Base-by-base conservation (phyloP, 2,113 vertebrate species). In the Xiphophorus maculatus region DNA sequence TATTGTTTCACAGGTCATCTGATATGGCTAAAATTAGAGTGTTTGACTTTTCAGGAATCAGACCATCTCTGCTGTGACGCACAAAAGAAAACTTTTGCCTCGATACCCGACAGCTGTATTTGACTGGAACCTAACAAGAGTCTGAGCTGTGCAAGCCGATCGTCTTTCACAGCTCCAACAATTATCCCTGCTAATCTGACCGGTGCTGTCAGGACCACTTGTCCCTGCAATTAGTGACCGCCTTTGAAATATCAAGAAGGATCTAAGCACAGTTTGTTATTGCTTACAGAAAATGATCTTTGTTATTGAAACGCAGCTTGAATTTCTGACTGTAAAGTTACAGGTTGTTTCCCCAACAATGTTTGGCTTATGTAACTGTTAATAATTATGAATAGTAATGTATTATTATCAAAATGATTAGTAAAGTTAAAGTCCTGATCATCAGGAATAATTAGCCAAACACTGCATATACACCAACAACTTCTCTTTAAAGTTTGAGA, bases 11-110 rank as follows among this genome's bases (percentile, higher is more conserved):
- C 66, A 29, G 0, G 61, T 66, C n/a, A 85, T 73, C 37, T 73
- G 42, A 81, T 58, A 71, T 12, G 60, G 63, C n/a, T 77, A 42
- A 66, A 82, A 84, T 82, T 71, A 37, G 2, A 10, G n/a, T 25
- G 22, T 40, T 22, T 27, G 35, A 66, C 64, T 27, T n/a, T 40
- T 40, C 30, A 37, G 30, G 37, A 66, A 66, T 29, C 14, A 48
- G 27, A 48, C 4, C 4, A 44, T 30, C 44, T 15, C 33, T 1
- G 3, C 15, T 42, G 14, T 68, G 66, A 48, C 27, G 28, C 15
- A 48, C n/a, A 29, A 48, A 68, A 68, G 19, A 44, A 15, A 37
- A 40, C 17, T 4, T 14, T 68, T 42, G 40, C 40, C 40, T 42
- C 40, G 40, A 42, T 68, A 68, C 40, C 27, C 44, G 22, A 48